Evolutionary conservation across 2,888 invertebrate species (phyloP).

Genomic region (Pandemis corylana): DNA sequence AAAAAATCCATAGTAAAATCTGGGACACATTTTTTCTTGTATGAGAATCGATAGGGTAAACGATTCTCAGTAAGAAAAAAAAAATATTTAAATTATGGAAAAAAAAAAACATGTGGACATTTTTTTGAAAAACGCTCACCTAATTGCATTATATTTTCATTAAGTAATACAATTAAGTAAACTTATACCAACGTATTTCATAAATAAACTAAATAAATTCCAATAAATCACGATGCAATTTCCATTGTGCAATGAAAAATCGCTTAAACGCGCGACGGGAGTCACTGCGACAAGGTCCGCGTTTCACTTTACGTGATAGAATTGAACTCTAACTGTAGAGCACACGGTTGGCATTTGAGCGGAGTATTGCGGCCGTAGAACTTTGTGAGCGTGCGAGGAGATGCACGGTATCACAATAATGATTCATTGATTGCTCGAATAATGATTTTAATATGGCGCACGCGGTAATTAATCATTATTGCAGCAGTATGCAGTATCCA

Average conservation of each 20-base stretch:
- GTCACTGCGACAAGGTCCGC: background rate
- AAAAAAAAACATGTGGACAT: too few species aligned
- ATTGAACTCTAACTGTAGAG: background rate
- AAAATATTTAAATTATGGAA: too few species aligned
- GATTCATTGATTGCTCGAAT: constrained; percentile 29
- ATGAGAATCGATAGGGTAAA: too few species aligned
- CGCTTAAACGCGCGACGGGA: background rate
- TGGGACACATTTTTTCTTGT: too few species aligned
- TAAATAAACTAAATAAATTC: constrained; percentile 23
- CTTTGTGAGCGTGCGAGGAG: background rate
- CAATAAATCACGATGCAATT: constrained; percentile 35
- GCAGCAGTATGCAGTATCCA: background rate
- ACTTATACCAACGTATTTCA: background rate
- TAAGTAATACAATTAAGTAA: background rate
- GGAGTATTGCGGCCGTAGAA: background rate
- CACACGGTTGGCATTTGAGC: background rate
- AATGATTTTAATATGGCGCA: constrained; percentile 26
- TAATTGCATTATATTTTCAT: background rate
- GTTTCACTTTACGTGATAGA: background rate
- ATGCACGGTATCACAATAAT: constrained; percentile 23
- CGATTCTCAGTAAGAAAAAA: too few species aligned
- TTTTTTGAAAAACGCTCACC: too few species aligned
- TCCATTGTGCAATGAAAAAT: constrained; percentile 13
- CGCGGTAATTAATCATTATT: background rate
- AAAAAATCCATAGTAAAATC: too few species aligned